A percentile compares a stretch with the other conserved stretches of the same genome.
Conservation (phyloP, 2,113 vertebrate species). For the Scatophagus argus region DNA sequence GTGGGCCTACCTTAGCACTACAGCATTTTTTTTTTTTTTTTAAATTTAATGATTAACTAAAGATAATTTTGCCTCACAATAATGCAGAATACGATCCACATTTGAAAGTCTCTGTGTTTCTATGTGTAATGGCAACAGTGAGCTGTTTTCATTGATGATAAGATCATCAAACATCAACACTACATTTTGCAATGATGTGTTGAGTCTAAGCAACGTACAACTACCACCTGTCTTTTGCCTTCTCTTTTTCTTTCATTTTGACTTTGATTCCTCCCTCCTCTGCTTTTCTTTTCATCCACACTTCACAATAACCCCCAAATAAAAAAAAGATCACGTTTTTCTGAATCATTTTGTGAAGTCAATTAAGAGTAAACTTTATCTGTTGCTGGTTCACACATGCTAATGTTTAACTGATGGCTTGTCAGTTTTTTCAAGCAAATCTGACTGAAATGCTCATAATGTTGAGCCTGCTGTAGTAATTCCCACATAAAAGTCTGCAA, state of each 20-base stretch:
- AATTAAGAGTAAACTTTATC: background rate
- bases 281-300: background rate
- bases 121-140: background rate
- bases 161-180: conserved; percentile 7
- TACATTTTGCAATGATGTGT: background rate
- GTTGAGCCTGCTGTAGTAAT: background rate
- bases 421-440: background rate
- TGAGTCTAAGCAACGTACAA: background rate
- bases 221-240: background rate
- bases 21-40: background rate
- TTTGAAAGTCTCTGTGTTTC: background rate
- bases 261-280: background rate
- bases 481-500: conserved; percentile 9
- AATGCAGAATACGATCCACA: background rate
- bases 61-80: background rate
- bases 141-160: background rate
- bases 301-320: background rate
- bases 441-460: background rate
- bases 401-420: background rate
- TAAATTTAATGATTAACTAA: background rate
- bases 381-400: conserved; percentile 13
- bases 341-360: background rate
- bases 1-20: background rate
- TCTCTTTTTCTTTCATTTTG: background rate
- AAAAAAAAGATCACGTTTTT: background rate